A percentile compares a stretch with the other conserved stretches of the same genome.
Evolutionary conservation across 2,797 vertebrate species (phyloP).

Genomic region (Monodelphis domestica): DNA sequence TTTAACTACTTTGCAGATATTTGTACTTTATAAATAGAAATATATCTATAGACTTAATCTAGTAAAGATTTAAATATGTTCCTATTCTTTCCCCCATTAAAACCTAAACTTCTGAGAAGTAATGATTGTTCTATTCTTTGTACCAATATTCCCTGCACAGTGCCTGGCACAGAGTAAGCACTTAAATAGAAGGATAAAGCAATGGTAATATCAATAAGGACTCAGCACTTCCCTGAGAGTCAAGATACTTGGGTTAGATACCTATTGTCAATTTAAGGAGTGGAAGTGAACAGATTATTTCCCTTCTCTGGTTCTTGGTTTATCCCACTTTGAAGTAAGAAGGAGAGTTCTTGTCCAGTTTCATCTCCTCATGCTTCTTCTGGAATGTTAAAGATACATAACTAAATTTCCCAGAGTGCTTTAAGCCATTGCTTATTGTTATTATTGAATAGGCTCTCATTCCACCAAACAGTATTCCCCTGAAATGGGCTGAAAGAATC

Average conservation of each 20-base stretch:
- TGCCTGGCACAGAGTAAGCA: neutral
- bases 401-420: neutral
- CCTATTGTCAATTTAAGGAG: neutral
- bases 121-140: neutral
- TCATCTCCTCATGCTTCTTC: neutral
- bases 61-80: neutral
- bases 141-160: neutral
- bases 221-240: too few relatives aligned
- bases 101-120: neutral
- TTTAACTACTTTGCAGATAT: neutral
- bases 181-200: neutral
- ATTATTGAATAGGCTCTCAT: neutral
- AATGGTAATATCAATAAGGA: neutral
- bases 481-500: neutral
- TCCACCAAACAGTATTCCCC: neutral
- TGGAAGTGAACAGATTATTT: neutral
- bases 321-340: neutral
- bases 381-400: neutral
- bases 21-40: neutral
- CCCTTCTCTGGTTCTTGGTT: accelerated
- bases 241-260: neutral
- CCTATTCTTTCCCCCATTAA: neutral
- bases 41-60: too few relatives aligned
- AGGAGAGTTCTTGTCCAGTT: neutral
- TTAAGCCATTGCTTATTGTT: neutral